Evolutionary conservation across 2,888 invertebrate genomes (phyloP).

Genomic region (Spatulosminthurus flaviceps): DNA sequence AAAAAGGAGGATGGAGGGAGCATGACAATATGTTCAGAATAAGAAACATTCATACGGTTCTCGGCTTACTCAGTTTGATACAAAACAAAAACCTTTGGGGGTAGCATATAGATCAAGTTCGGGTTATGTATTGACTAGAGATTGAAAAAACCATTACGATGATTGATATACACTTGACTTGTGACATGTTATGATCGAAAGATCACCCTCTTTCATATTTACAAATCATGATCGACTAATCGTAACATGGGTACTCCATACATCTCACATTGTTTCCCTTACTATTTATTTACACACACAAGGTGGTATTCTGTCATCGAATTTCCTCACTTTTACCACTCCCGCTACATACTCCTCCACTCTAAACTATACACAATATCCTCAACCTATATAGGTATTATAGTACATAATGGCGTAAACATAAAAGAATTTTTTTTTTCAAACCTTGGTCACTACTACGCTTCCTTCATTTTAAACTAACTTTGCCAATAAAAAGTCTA

Average conservation of each 20-base stretch:
- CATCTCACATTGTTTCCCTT: slow-evolving; percentile 18
- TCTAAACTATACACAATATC: no score
- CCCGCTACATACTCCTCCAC: no score
- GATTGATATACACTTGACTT: slow-evolving; percentile 46
- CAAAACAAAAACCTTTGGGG: background rate
- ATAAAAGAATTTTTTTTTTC: no score
- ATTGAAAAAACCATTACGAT: slow-evolving; percentile 44
- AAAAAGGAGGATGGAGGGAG: slow-evolving; percentile 6
- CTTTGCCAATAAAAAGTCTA: no score
- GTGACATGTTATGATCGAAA: slow-evolving; percentile 44
- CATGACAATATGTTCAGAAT: slow-evolving; percentile 7
- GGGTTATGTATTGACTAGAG: background rate
- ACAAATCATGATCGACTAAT: slow-evolving; percentile 22
- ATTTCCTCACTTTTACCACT: no score
- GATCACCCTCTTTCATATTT: slow-evolving; percentile 46
- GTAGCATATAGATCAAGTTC: background rate
- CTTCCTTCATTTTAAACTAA: no score
- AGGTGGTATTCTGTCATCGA: background rate
- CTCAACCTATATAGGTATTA: no score
- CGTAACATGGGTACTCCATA: slow-evolving; percentile 11
- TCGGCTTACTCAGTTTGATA: background rate
- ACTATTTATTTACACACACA: background rate
- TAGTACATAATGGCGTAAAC: no score
- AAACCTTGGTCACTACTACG: no score
- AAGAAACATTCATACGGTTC: slow-evolving; percentile 1